Percentiles rank a stretch among this genome's conserved stretches.
Conservation (phyloP, 2,888 invertebrate genomes). For the Nemotelus nigrinus region DNA sequence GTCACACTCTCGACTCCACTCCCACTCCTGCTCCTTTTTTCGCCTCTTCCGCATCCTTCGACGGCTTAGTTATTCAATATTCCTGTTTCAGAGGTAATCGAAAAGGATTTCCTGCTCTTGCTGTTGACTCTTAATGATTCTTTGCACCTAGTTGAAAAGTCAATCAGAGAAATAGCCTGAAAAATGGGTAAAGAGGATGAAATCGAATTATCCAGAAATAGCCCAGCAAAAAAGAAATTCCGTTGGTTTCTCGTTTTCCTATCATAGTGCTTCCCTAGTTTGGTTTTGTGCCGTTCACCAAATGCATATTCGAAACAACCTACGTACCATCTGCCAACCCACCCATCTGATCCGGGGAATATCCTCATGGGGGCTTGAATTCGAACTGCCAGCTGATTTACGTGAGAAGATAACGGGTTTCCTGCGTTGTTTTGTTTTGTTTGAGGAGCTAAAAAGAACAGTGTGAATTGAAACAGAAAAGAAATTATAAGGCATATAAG, state of each 20-base stretch:
- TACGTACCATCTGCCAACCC: too few relatives aligned
- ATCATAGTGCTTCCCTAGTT: too few relatives aligned
- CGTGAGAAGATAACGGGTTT: too few relatives aligned
- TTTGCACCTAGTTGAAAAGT: slow-evolving; percentile 41
- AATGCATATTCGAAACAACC: too few relatives aligned
- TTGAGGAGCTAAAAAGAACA: too few relatives aligned
- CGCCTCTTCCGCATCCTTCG: not conserved
- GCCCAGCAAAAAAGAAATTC: slow-evolving; percentile 20
- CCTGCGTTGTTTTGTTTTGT: too few relatives aligned
- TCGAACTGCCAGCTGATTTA: too few relatives aligned
- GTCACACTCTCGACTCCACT: not conserved
- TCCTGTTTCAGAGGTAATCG: slow-evolving; percentile 17
- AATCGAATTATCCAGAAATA: slow-evolving; percentile 37
- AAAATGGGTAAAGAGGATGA: slow-evolving; percentile 39
- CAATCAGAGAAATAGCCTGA: slow-evolving; percentile 37
- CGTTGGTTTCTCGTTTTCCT: not conserved
- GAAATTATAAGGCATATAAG: too few relatives aligned
- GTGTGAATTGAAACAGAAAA: too few relatives aligned
- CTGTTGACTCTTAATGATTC: slow-evolving; percentile 22
- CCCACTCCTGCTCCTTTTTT: slow-evolving; percentile 11
- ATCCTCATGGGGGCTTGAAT: too few relatives aligned
- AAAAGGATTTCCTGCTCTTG: slow-evolving; percentile 33
- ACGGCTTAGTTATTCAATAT: not conserved
- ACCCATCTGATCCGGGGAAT: too few relatives aligned
- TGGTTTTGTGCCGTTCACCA: too few relatives aligned